These are phyloP conservation scores for Rhabdomys dilectus DNA, from an alignment of 2,113 vertebrate species.

Conservation along the genomic window DNA sequence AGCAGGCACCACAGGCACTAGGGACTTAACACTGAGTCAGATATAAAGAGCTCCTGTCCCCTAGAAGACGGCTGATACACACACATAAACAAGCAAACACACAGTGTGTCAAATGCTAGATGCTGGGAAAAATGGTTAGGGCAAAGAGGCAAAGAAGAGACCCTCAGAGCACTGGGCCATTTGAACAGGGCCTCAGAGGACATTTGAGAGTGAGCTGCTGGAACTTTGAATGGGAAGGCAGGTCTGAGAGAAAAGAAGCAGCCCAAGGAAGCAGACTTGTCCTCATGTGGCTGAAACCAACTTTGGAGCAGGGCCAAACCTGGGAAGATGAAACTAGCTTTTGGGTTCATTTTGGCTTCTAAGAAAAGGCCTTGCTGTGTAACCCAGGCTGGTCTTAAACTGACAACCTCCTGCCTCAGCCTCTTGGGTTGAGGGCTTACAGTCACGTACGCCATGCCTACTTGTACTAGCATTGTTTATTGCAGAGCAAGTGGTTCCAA, in stretches of 20 bases:
- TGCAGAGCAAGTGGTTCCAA: background rate
- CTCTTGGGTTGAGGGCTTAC: background rate
- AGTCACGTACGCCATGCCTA: background rate
- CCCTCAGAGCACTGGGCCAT: too few relatives aligned
- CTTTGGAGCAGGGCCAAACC: background rate
- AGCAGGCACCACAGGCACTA: background rate
- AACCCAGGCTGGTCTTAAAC: background rate
- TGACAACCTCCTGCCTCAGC: background rate
- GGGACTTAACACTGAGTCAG: background rate
- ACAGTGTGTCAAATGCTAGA: background rate
- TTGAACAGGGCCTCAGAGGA: background rate
- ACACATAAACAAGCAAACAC: conserved; percentile 3
- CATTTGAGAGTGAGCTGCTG: accelerated
- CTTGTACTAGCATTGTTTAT: background rate
- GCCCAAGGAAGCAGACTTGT: background rate
- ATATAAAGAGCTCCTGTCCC: background rate
- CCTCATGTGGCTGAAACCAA: background rate
- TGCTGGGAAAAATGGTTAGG: background rate
- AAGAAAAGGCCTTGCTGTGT: background rate
- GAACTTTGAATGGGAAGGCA: background rate
- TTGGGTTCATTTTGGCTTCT: background rate
- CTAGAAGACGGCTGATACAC: background rate
- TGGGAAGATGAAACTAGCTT: background rate
- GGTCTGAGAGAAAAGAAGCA: background rate
- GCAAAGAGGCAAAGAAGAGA: background rate